These are phyloP conservation scores for Anthoscopus minutus DNA, from an alignment of 2,113 vertebrate species.

Conservation along the genomic window DNA sequence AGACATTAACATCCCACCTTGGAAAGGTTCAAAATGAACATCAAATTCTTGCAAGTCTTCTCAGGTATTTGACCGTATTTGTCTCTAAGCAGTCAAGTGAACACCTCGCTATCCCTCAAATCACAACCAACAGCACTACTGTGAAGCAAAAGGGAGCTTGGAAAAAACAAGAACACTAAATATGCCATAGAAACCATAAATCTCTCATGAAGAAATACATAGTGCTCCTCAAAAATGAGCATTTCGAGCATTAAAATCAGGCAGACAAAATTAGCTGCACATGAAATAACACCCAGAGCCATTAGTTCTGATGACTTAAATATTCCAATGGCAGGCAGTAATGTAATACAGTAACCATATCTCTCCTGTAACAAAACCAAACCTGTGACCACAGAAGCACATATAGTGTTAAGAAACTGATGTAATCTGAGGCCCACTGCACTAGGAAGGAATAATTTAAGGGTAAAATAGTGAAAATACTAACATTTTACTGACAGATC, in stretches of 20 bases:
- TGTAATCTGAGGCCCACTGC: neutral
- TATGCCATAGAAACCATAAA: neutral
- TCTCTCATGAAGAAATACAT: neutral
- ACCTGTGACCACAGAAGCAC: neutral
- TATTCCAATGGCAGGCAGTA: neutral
- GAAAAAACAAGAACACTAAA: neutral
- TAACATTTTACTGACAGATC: neutral
- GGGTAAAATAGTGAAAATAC: neutral
- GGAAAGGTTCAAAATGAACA: constrained; percentile 54
- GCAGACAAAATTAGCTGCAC: neutral
- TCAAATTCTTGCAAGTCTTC: neutral
- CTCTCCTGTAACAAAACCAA: neutral
- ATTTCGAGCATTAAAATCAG: neutral
- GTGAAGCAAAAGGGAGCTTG: neutral
- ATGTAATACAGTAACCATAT: neutral
- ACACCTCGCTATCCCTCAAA: neutral
- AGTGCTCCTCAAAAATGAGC: neutral
- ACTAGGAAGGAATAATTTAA: neutral
- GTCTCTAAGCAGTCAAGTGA: neutral
- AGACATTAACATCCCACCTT: constrained; percentile 45
- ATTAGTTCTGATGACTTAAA: neutral
- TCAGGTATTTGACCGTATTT: constrained; percentile 15
- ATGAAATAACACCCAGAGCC: neutral
- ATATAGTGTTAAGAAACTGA: neutral
- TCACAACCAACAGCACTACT: neutral